Evolutionary conservation across 2,888 invertebrate genomes (phyloP).

Genomic region (Artemia sp.): DNA sequence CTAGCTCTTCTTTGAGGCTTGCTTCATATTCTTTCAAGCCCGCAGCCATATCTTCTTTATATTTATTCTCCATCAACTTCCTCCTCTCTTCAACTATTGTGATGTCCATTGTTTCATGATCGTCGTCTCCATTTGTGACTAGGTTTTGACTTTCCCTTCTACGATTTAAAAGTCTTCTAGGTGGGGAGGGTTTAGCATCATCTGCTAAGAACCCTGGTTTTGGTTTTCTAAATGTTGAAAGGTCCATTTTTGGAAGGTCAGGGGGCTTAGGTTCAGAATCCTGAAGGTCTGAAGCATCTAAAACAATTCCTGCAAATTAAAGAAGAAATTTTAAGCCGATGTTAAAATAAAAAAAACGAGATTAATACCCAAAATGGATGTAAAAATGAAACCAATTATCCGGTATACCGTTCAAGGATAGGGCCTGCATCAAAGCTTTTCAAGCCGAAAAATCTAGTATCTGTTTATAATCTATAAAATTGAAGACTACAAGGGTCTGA

Average conservation of each 20-base stretch:
- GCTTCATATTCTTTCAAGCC: background rate
- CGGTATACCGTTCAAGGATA: no score
- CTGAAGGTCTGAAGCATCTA: background rate
- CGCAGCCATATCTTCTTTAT: background rate
- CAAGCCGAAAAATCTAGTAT: no score
- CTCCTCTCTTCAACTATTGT: background rate
- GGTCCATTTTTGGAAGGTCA: background rate
- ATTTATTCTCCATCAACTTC: background rate
- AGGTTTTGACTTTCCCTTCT: background rate
- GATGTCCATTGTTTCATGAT: no score
- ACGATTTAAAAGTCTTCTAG: conserved; percentile 1
- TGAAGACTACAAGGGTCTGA: no score
- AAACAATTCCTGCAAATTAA: background rate
- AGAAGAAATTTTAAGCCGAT: no score
- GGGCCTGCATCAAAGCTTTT: no score
- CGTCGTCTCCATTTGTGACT: background rate
- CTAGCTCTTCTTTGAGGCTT: background rate
- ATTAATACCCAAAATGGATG: no score
- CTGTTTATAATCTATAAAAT: no score
- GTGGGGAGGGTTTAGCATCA: background rate
- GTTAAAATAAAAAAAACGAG: no score
- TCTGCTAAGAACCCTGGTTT: background rate
- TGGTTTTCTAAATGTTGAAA: background rate
- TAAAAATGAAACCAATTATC: no score
- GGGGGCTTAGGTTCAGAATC: background rate